Conservation (phyloP, 2,113 vertebrate species). For the Cynoglossus semilaevis region DNA sequence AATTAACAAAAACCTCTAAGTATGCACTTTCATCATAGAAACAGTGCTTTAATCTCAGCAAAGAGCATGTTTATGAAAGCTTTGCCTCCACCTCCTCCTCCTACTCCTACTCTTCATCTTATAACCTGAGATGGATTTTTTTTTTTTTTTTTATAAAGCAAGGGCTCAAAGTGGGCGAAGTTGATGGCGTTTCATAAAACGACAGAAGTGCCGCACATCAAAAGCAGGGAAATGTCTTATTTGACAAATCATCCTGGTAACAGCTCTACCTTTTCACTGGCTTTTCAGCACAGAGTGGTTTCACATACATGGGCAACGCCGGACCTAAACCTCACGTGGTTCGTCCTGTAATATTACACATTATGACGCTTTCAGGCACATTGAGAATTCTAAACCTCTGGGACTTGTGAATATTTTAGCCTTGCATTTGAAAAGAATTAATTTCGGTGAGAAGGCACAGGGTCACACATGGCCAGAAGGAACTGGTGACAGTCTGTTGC, state of each 20-base stretch:
- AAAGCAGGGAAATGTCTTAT: slow-evolving; percentile 50
- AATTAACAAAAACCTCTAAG: slow-evolving; percentile 62
- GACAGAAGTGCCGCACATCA: slow-evolving; percentile 55
- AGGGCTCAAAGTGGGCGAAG: slow-evolving; percentile 29
- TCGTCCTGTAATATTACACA: too few species aligned
- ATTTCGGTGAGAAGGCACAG: background rate
- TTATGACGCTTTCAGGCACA: too few species aligned
- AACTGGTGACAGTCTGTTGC: background rate
- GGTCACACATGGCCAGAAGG: background rate
- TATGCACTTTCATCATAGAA: slow-evolving; percentile 54
- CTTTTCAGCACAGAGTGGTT: slow-evolving; percentile 14
- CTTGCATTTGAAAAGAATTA: slow-evolving; percentile 21
- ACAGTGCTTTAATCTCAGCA: slow-evolving; percentile 63
- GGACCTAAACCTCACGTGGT: too few species aligned
- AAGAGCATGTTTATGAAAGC: slow-evolving; percentile 52
- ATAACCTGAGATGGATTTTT: slow-evolving; percentile 44
- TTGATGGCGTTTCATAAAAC: slow-evolving; percentile 1
- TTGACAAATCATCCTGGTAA: slow-evolving; percentile 50
- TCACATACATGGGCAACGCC: slow-evolving; percentile 22
- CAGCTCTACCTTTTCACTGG: slow-evolving; percentile 5
- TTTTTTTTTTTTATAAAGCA: slow-evolving; percentile 19
- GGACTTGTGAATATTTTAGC: slow-evolving; percentile 21
- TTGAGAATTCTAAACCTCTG: background rate
- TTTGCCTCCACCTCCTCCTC: slow-evolving; percentile 55
- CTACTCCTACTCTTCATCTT: slow-evolving; percentile 22